phyloP scores from a whole-genome alignment of 1,140 invertebrate genomes.

The honey bee (Apis mellifera) region Amel_HAv3.1 CM009936.2:10860001-10860500 shows the following conservation, averaged over 20 bases:
- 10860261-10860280: not conserved
- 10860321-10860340: constrained; percentile 89
- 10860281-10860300: constrained; percentile 87
- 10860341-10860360: constrained; percentile 93
- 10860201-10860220: constrained; percentile 89
- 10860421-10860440: constrained; percentile 88
- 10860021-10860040: constrained; percentile 83
- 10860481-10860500: constrained; percentile 96
- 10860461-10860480: constrained; percentile 91
- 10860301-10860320: constrained; percentile 96
- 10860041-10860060: constrained; percentile 86
- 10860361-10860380: constrained; percentile 93
- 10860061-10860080: constrained; percentile 94
- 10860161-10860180: constrained; percentile 87
- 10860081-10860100: constrained; percentile 89
- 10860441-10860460: constrained; percentile 91
- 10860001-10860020: constrained; percentile 27
- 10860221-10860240: not conserved
- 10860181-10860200: constrained; percentile 92
- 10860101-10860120: constrained; percentile 91
- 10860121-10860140: constrained; percentile 90
- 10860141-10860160: constrained; percentile 87
- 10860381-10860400: constrained; percentile 95
- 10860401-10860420: constrained; percentile 89
- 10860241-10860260: not conserved